Evolutionary conservation across 2,797 vertebrate species (phyloP), one percentile per base, ranked within the genome.

Genomic region (Galago senegalensis): DNA sequence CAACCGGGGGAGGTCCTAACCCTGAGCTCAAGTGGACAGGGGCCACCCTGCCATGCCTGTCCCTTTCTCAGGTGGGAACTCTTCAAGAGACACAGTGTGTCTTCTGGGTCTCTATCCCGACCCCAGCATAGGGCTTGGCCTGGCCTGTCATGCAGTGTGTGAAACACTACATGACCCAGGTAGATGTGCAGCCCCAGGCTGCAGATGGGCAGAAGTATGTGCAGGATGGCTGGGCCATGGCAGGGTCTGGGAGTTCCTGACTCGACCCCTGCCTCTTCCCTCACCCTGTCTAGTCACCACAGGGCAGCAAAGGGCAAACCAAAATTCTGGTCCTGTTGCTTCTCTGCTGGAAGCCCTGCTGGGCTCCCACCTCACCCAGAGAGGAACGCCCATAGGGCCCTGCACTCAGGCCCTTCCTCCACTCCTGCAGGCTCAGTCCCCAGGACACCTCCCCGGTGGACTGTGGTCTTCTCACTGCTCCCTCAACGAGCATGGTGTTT

Each of bases 351-450:
- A 14, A 31, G 46, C 17, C 43, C 14, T 0, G 0, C 21, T 7
- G 31, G 37, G 16, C 14, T 2, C 61, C 20, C 7, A 1, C 14
- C 65, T 80, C 49, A 37, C 49, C 76, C 43, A 10, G 81, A 3
- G 21, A 25, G 46, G 49, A 0, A 7, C 0, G 13, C 58, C 43
- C 17, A 5, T 2, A 3, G 0, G 8, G 40, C 49, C 53, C 27
- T 37, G 1, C 53, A 2, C 21, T 23, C 40, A 16, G 10, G 10
- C 67, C 23, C 20, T 79, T 61, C 14, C 23, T 17, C 12, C 21
- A 5, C 20, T 2, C 60, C 76, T 23, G 49, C 58, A n/a, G 17
- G 65, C 60, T 63, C 31, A 6, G 72, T 16, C 43, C 75, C 31
- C 3, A 3, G 29, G 58, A 21, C 31, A 34, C 53, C 16, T 40